Conservation (phyloP, 2,113 vertebrate genomes). For the Noctilio leporinus region DNA sequence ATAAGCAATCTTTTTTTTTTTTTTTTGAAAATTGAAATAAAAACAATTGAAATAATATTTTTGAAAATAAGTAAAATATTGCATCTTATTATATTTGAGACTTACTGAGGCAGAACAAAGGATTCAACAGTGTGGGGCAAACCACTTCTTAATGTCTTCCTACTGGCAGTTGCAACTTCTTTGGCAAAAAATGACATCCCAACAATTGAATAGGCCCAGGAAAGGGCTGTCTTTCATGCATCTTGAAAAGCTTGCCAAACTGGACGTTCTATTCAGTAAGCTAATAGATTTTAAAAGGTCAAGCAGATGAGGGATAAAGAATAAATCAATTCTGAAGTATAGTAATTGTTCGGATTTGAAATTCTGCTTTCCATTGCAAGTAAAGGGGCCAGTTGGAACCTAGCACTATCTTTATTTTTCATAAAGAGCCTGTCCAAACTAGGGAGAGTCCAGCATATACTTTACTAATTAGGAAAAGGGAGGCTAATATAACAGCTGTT, state of each 20-base stretch:
- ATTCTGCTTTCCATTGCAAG: constrained; percentile 34
- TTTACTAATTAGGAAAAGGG: background rate
- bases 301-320: constrained; percentile 50
- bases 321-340: constrained; percentile 51
- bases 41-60: background rate
- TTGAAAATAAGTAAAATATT: constrained; percentile 4
- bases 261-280: constrained; percentile 65
- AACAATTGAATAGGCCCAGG: background rate
- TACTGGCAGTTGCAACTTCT: background rate
- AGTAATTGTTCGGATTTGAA: constrained; percentile 46
- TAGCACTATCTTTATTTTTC: constrained; percentile 13
- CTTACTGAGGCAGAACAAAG: background rate
- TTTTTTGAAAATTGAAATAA: background rate
- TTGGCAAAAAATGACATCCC: background rate
- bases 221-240: constrained; percentile 38
- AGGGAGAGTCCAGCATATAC: background rate
- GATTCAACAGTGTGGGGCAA: background rate
- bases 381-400: background rate
- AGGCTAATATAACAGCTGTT: background rate
- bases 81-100: background rate
- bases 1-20: background rate
- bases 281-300: constrained; percentile 61
- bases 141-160: background rate
- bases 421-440: background rate
- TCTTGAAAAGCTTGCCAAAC: constrained; percentile 59